Conservation (phyloP, 30 jellyfish, hydroid and myxozoan species). For the Hydra vulgaris region DNA sequence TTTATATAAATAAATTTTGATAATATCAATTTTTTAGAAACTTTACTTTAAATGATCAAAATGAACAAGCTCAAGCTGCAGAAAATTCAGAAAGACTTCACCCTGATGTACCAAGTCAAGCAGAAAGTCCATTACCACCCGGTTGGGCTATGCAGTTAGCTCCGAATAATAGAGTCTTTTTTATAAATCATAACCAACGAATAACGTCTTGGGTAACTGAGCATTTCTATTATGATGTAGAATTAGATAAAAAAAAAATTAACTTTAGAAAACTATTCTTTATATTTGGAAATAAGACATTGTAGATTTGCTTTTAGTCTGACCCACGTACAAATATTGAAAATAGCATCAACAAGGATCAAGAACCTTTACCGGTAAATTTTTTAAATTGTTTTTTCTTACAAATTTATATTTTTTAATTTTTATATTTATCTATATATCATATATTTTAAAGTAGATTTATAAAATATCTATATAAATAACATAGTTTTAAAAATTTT, state of each 20-base stretch:
- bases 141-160: conserved; percentile 99
- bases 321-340: conserved; percentile 79
- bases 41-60: neutral
- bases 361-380: conserved; percentile 95
- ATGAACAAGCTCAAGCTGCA: neutral
- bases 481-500: neutral
- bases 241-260: neutral
- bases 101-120: conserved; percentile 90
- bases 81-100: conserved; percentile 51
- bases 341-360: conserved; percentile 37
- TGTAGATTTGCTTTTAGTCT: conserved; percentile 29
- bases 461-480: no score
- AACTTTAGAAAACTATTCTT: neutral
- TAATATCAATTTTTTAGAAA: neutral
- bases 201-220: conserved; percentile 86
- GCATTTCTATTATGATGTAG: neutral
- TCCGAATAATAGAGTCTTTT: conserved; percentile 84
- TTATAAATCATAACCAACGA: conserved; percentile 86
- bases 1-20: no score
- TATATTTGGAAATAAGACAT: neutral
- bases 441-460: no score
- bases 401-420: no score
- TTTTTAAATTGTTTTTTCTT: no score
- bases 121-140: conserved; percentile 79
- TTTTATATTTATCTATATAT: no score